Evolutionary conservation across 2,113 vertebrate species (phyloP), one percentile per base, ranked within the genome.

Genomic region (Riparia riparia): DNA sequence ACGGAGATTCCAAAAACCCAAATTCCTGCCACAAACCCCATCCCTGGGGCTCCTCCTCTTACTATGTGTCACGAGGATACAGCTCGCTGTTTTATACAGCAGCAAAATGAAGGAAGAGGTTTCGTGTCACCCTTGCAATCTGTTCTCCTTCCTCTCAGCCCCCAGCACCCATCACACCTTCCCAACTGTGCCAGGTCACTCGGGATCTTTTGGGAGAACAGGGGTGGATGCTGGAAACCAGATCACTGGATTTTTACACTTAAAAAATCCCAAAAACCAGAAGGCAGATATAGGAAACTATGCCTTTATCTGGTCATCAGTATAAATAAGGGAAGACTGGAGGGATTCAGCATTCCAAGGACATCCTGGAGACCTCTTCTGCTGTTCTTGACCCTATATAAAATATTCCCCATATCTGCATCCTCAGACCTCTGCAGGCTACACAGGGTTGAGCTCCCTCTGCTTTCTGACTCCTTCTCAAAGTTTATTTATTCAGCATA

Each of bases 51-150:
- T 60, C 49, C 9, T 21, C 49, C 70, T 74, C 73, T 51, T 20
- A 17, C 56, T 17, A 0, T 0, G 16, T 26, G 58, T 37, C 7
- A 0, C 0, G 0, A 74, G 69, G 65, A 12, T 9, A 9, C 1
- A 47, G 51, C 12, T 78, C 49, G 50, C 8, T 24, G 12, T 45
- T 45, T 70, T 17, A 53, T 32, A 29, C 50, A 53, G 86, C 28
- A 80, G 68, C 8, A 78, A 66, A 91, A 80, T 7, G 37, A 94
- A 73, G 22, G 34, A 66, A 78, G 60, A 50, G 18, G 28, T 84
- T 73, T 54, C 28, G 19, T 39, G 65, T 14, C 16, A 5, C n/a
- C 20, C 7, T 56, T 17, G 17, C 37, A 8, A 24, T 29, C 69
- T 71, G 50, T 64, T 84, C 39, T 63, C 29, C 51, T 29, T 39